Base-by-base conservation (phyloP, 1,140 invertebrate genomes). In the Ectropis grisescens region DNA sequence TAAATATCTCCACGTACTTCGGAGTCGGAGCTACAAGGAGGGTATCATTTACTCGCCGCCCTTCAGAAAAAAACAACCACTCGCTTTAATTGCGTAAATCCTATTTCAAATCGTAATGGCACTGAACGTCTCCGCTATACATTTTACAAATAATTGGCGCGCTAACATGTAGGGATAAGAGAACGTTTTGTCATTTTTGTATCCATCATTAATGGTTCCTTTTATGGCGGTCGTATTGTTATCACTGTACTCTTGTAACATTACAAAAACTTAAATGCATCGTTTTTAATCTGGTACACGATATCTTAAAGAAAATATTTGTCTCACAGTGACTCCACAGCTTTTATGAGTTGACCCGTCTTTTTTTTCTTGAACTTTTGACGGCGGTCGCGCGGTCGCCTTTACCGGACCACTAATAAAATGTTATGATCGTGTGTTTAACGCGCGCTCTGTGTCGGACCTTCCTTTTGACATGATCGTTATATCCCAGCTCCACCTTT, bases 401-500 rank as follows among this genome's bases (percentile, higher is more conserved):
- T 78, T 76, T 74, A 75, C 70, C 75, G 68, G 52, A 56, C 62
- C 65, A 72, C 76, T 78, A 81, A 81, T 81, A 81, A 81, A 81
- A 81, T 81, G 72, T 81, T 81, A 81, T 78, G 72, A 74, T 74
- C 65, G 75, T 81, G 62, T 81, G 76, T 76, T 81, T 81, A 76
- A 78, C 72, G 76, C 71, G 65, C 70, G 65, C 70, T 75, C 54
- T 70, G 45, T 69, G 75, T 78, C 70, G 72, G 71, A 42, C 71
- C 71, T 68, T 69, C 67, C 64, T 76, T 78, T 76, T 76, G 76
- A 81, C 76, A 74, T 67, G 72, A 75, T 74, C 69, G 67, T 81
- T 72, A 78, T 70, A 69, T 58, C 64, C 66, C 55, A 48, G 52
- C 64, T 53, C 67, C 67, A 62, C 69, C 67, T 71, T 58, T 68